Percentiles rank a stretch among this genome's conserved stretches.
These are phyloP conservation scores for Aphaenogaster ashmeadi DNA, from an alignment of 1,140 invertebrate genomes.

Conservation along the genomic window DNA sequence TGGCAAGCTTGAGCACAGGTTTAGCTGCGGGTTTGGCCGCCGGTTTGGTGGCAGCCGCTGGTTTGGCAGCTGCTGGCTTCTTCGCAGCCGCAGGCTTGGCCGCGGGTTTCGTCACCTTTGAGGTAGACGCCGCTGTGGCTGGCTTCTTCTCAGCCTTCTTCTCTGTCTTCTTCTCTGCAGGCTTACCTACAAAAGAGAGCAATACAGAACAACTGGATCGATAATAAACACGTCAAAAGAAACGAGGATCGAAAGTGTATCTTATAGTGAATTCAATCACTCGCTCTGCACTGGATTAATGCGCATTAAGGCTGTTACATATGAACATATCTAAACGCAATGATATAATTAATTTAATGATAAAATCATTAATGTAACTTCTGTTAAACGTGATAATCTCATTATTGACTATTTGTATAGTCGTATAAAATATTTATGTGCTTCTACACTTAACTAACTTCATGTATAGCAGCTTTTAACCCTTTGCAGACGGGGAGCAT, in stretches of 20 bases:
- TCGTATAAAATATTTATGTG: no score
- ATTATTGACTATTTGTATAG: no score
- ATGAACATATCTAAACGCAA: no score
- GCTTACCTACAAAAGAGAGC: constrained; percentile 83
- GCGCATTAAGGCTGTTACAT: no score
- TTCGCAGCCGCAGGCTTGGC: constrained; percentile 78
- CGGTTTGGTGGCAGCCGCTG: constrained; percentile 84
- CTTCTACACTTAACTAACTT: no score
- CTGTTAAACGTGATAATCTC: no score
- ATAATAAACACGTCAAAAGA: not conserved
- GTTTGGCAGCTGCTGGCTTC: constrained; percentile 79
- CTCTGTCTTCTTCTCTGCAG: constrained; percentile 90
- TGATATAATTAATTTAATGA: no score
- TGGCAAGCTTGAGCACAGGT: constrained; percentile 86
- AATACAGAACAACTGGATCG: not conserved
- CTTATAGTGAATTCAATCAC: no score
- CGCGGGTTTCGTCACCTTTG: constrained; percentile 82
- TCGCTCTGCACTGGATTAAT: no score
- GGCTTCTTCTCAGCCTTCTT: constrained; percentile 87
- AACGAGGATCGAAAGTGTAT: not conserved
- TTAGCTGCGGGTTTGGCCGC: constrained; percentile 86
- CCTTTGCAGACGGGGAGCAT: no score
- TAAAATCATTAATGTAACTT: no score
- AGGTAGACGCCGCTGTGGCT: constrained; percentile 81
- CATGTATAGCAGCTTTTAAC: no score